These are phyloP conservation scores for Riptortus pedestris DNA, from an alignment of 1,140 invertebrate genomes.

Conservation along the genomic window DNA sequence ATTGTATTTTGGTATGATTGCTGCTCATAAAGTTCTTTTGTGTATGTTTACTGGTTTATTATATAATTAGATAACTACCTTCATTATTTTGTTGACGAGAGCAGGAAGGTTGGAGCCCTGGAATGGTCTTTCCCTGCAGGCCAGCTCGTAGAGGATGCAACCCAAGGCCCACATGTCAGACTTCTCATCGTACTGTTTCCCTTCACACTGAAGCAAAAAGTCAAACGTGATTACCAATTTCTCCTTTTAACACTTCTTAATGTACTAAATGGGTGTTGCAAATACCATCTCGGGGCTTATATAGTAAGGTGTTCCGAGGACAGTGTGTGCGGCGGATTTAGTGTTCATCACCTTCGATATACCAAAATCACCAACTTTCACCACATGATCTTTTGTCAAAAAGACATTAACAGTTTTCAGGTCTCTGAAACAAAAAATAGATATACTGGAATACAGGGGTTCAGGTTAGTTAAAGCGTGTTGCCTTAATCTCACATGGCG, in stretches of 20 bases:
- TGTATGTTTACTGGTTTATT: too few relatives aligned
- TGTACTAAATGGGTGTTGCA: too few relatives aligned
- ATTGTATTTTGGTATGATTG: too few relatives aligned
- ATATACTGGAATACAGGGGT: slow-evolving; percentile 8
- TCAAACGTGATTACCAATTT: background rate
- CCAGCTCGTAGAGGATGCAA: slow-evolving; percentile 71
- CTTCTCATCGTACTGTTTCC: slow-evolving; percentile 65
- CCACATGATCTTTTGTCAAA: slow-evolving; percentile 51
- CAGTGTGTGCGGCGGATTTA: slow-evolving; percentile 57
- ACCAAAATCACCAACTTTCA: slow-evolving; percentile 71
- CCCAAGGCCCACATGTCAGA: slow-evolving; percentile 72
- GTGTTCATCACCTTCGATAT: slow-evolving; percentile 67
- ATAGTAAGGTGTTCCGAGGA: slow-evolving; percentile 72
- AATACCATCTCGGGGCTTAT: slow-evolving; percentile 71
- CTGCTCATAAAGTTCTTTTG: too few relatives aligned
- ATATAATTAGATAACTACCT: slow-evolving; percentile 40
- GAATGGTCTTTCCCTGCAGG: slow-evolving; percentile 66
- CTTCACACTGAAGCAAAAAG: slow-evolving; percentile 50
- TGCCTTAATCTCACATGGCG: too few relatives aligned
- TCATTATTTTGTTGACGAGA: slow-evolving; percentile 67
- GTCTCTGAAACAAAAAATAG: slow-evolving; percentile 43
- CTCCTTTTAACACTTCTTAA: too few relatives aligned
- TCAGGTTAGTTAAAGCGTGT: too few relatives aligned
- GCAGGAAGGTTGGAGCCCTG: slow-evolving; percentile 64
- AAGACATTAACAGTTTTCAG: slow-evolving; percentile 71